Conservation (phyloP, 2,888 invertebrate species). For the Pseudococcus viburni region DNA sequence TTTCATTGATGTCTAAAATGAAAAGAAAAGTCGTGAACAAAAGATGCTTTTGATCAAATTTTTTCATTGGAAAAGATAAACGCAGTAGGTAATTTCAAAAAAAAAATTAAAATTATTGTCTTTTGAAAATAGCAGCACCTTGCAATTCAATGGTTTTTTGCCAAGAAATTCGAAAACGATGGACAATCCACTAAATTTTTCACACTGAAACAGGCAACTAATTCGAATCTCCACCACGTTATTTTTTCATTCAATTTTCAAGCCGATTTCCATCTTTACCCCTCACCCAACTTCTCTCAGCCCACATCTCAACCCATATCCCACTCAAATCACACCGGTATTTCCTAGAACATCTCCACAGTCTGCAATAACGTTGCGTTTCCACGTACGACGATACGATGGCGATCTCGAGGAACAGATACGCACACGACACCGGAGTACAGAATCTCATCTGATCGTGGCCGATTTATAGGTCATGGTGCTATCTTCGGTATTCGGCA, state of each 20-base stretch:
- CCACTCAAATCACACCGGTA: not conserved
- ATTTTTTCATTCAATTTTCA: not conserved
- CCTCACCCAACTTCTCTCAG: not conserved
- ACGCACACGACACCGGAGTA: not conserved
- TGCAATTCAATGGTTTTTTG: too few species aligned
- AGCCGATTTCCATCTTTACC: not conserved
- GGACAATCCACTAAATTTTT: not conserved
- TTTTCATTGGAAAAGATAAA: too few species aligned
- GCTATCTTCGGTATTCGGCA: not conserved
- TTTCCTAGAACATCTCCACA: not conserved
- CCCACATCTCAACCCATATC: not conserved
- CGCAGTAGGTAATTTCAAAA: too few species aligned
- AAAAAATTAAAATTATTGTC: too few species aligned
- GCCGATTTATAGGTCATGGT: conserved; percentile 22
- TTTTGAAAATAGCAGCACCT: too few species aligned
- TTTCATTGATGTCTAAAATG: too few species aligned
- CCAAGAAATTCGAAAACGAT: too few species aligned
- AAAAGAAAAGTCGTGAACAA: too few species aligned
- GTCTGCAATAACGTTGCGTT: not conserved
- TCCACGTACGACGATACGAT: not conserved
- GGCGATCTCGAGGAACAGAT: not conserved
- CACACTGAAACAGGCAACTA: not conserved
- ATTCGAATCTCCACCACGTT: not conserved
- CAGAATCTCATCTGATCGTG: not conserved
- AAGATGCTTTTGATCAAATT: too few species aligned